Base-by-base conservation (phyloP, 2,888 invertebrate species). In the Yponomeuta malinellus region DNA sequence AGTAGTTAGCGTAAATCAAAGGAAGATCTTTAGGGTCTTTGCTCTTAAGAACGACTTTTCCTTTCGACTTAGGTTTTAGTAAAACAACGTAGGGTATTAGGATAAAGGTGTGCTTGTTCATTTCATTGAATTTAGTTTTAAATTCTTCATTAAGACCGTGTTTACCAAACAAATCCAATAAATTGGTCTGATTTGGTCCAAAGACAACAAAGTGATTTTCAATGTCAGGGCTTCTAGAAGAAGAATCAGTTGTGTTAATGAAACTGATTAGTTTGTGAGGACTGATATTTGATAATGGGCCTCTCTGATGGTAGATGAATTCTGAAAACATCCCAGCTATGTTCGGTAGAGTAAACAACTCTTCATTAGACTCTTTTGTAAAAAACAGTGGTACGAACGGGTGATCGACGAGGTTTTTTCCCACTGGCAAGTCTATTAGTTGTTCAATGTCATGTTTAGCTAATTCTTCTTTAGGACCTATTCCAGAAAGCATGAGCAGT, bases 31-130 rank as follows among this genome's bases (percentile, higher is more conserved):
- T 76, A 0, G 94, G 93, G 78, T 94, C 83, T 12, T 85, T 91
- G 65, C 95, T 95, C 72, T 92, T 93, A 6, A 98, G 85, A 72
- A 93, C 76, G n/a, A 97, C 84, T 74, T 86, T 89, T 0, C 96
- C 96, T 71, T 90, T 90, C 71, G 96, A 96, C 74, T 91, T 93
- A 0, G 96, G 96, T 71, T 95, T 87, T 80, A 96, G 82, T 70
- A 96, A 71, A 10, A 95, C 85, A 0, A 93, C 94, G 3, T 93
- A 87, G 2, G 94, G 82, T 48, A 93, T 86, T 75, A 94, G 73
- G 0, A 84, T 71, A 63, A 78, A 76, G 59, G 84, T 76, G 12
- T 85, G 75, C 63, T 83, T 75, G 73, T 84, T 88, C 8, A 86
- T 68, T 64, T 81, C 72, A 15, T 76, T 70, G 66, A 83, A 84